These are phyloP conservation scores for Aphaenogaster rudis DNA, from an alignment of 1,140 invertebrate species.

Conservation along the genomic window DNA sequence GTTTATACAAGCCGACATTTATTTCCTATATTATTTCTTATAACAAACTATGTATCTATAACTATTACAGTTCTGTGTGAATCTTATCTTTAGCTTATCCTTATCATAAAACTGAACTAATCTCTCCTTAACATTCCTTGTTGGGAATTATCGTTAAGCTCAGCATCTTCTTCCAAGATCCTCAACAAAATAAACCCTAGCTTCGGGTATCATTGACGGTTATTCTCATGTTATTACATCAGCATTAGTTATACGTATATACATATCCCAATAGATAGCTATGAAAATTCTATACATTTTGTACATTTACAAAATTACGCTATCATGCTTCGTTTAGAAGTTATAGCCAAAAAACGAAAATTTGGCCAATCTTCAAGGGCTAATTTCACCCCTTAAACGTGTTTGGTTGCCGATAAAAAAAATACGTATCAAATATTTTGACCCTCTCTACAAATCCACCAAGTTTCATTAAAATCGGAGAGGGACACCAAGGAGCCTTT, in stretches of 20 bases:
- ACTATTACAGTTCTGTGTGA: slow-evolving; percentile 83
- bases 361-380: no score
- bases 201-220: slow-evolving; percentile 83
- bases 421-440: no score
- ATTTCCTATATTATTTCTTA: slow-evolving; percentile 80
- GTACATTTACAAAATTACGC: no score
- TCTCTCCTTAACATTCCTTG: slow-evolving; percentile 79
- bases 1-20: slow-evolving; percentile 73
- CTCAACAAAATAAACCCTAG: slow-evolving; percentile 87
- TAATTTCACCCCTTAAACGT: no score
- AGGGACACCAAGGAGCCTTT: no score
- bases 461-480: no score
- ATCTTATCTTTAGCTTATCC: slow-evolving; percentile 79
- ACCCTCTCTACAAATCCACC: no score
- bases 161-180: slow-evolving; percentile 79
- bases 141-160: slow-evolving; percentile 86
- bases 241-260: slow-evolving; percentile 84
- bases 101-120: slow-evolving; percentile 74
- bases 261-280: slow-evolving; percentile 76
- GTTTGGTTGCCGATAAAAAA: no score
- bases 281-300: no score
- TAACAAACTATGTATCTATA: slow-evolving; percentile 79
- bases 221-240: slow-evolving; percentile 85
- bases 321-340: no score
- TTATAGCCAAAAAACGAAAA: no score